Conservation (phyloP, 2,888 invertebrate species). For the Reticulitermes lucifugus region DNA sequence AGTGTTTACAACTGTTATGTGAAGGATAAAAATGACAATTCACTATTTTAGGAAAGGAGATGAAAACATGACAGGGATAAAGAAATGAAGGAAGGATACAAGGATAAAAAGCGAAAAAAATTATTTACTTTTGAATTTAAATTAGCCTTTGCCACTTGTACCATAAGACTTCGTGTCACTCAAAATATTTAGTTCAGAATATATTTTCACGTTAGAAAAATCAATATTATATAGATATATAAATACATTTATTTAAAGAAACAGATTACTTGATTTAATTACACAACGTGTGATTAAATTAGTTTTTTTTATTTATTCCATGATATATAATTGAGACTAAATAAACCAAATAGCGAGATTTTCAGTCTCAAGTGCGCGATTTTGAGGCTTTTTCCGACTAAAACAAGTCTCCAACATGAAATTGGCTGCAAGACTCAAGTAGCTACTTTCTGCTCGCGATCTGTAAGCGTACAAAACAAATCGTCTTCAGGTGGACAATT, state of each 20-base stretch:
- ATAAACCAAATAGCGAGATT: slow-evolving; percentile 4
- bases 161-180: no score
- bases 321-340: slow-evolving; percentile 5
- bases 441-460: no score
- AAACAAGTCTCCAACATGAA: not conserved
- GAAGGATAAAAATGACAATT: no score
- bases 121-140: no score
- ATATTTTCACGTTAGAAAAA: not conserved
- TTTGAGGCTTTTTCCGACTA: not conserved
- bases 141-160: no score
- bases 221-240: not conserved
- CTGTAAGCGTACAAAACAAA: no score
- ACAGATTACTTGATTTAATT: slow-evolving; percentile 38
- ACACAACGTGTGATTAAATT: slow-evolving; percentile 28
- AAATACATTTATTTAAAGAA: slow-evolving; percentile 21
- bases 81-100: no score
- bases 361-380: not conserved
- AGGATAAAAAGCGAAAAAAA: no score
- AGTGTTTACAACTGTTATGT: no score
- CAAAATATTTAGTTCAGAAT: not conserved
- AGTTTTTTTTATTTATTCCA: slow-evolving; percentile 18
- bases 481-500: no score
- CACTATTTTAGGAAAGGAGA: no score
- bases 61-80: no score
- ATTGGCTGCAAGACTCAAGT: not conserved